Percentiles rank a stretch among this genome's conserved stretches.
These are phyloP conservation scores for Syrmaticus mikado DNA, from an alignment of 2,113 vertebrate species.

Conservation along the genomic window DNA sequence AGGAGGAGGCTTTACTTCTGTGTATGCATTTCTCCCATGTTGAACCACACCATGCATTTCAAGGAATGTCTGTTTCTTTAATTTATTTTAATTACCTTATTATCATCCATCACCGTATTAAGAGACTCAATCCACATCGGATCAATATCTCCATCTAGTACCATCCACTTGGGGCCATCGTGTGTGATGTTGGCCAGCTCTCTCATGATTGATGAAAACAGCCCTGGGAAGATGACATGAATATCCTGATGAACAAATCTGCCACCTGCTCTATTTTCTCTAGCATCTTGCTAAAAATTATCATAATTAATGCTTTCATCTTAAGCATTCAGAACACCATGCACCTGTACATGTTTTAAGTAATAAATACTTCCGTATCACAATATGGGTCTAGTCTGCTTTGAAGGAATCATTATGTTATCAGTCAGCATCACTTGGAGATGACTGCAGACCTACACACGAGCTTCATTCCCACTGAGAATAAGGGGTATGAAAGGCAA, in stretches of 20 bases:
- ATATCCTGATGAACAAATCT: background rate
- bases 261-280: background rate
- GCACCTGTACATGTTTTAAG: background rate
- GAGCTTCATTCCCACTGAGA: background rate
- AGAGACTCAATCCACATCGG: conserved; percentile 99
- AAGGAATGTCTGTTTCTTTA: background rate
- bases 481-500: background rate
- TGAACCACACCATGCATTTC: background rate
- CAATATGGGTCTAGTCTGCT: background rate
- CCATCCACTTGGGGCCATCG: conserved; percentile 94
- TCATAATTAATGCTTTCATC: background rate
- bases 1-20: background rate
- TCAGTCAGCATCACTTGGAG: background rate
- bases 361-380: background rate
- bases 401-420: background rate
- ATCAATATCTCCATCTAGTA: conserved; percentile 97
- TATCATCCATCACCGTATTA: conserved; percentile 99
- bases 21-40: background rate
- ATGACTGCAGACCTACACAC: background rate
- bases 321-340: background rate
- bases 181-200: conserved; percentile 91
- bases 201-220: conserved; percentile 94
- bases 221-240: conserved; percentile 77
- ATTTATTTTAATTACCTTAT: conserved; percentile 86
- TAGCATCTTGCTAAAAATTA: background rate